phyloP scores from a whole-genome alignment of 2,797 vertebrate genomes.

The Merluccius polli region DNA sequence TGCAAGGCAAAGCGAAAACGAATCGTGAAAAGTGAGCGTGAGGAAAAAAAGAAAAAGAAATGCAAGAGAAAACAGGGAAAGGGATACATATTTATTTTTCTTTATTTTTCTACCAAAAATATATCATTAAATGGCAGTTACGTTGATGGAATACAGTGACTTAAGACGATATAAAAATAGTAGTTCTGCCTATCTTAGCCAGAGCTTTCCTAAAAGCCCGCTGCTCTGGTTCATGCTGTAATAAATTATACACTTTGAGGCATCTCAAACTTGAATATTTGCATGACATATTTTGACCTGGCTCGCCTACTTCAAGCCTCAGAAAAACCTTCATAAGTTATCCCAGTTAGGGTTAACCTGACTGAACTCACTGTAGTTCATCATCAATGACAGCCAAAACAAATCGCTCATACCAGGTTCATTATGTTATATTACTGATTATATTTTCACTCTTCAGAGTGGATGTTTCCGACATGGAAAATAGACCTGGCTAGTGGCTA shows the following conservation, averaged over 20 bases:
- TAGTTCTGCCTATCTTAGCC: neutral
- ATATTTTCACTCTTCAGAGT: neutral
- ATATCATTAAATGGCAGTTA: neutral
- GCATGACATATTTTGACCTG: constrained; percentile 26
- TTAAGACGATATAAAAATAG: constrained; percentile 7
- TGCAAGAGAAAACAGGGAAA: constrained; percentile 19
- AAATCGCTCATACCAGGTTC: too few relatives aligned
- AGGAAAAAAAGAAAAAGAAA: too few relatives aligned
- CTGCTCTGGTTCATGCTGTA: constrained; percentile 8
- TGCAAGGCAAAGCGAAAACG: constrained; percentile 2
- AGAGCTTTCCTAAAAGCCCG: constrained; percentile 9
- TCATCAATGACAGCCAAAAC: neutral
- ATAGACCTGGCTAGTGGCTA: too few relatives aligned
- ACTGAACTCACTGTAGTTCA: neutral
- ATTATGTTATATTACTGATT: neutral
- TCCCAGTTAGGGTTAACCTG: too few relatives aligned
- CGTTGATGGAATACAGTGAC: constrained; percentile 8
- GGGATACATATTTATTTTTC: neutral
- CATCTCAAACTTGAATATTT: constrained; percentile 18
- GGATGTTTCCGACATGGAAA: neutral
- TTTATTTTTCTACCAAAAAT: constrained; percentile 1
- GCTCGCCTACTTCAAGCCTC: constrained; percentile 11
- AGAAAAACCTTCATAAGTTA: neutral
- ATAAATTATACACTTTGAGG: constrained; percentile 17
- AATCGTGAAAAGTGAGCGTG: too few relatives aligned